Percentiles rank a stretch among this genome's conserved stretches.
These are phyloP conservation scores for Plusia festucae DNA, from an alignment of 2,888 invertebrate species.

Conservation along the genomic window DNA sequence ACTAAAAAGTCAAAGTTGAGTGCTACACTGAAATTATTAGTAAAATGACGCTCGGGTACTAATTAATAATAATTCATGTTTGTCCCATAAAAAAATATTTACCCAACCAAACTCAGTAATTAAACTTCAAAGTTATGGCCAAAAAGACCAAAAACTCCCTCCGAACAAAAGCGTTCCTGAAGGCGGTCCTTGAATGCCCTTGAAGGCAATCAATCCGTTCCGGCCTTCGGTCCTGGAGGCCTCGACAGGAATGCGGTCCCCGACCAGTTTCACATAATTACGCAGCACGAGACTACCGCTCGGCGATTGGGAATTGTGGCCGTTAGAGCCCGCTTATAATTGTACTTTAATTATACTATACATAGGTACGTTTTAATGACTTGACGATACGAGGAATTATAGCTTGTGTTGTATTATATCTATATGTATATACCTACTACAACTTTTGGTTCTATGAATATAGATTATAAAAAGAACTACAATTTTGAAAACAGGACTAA, in stretches of 20 bases:
- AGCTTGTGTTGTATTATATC: neutral
- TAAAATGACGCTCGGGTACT: neutral
- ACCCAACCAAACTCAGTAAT: neutral
- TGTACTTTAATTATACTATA: slow-evolving; percentile 47
- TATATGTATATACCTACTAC: neutral
- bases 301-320: slow-evolving; percentile 39
- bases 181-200: slow-evolving; percentile 53
- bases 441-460: too few relatives aligned
- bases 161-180: slow-evolving; percentile 15
- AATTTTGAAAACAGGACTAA: neutral
- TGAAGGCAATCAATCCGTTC: slow-evolving; percentile 64
- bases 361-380: slow-evolving; percentile 19
- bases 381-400: slow-evolving; percentile 20
- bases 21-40: slow-evolving; percentile 5
- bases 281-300: slow-evolving; percentile 35
- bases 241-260: slow-evolving; percentile 67
- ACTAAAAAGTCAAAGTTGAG: neutral
- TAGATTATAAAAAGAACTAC: too few relatives aligned
- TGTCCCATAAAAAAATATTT: neutral
- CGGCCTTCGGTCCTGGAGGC: slow-evolving; percentile 56
- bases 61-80: neutral
- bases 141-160: neutral
- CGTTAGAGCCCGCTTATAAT: slow-evolving; percentile 42
- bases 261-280: slow-evolving; percentile 63
- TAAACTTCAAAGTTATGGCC: slow-evolving; percentile 1